Conservation (phyloP, 1,140 invertebrate genomes). For the Mamestra configurata region DNA sequence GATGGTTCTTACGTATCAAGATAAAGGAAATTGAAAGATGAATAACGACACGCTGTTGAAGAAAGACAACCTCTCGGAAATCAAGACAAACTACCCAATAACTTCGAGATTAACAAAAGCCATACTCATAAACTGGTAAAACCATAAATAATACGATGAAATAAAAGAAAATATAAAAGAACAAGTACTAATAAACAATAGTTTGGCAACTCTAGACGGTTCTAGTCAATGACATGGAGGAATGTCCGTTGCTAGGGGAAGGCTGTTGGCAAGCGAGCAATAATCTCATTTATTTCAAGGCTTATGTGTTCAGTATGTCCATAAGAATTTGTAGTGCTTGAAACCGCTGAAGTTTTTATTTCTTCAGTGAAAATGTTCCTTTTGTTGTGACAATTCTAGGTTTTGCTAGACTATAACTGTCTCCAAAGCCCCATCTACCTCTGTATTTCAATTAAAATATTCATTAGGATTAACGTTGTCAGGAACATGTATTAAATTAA, state of each 20-base stretch:
- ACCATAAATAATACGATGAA: constrained; percentile 28
- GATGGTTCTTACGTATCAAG: too few species aligned
- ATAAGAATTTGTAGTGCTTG: neutral
- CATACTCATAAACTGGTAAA: neutral
- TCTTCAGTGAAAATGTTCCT: too few species aligned
- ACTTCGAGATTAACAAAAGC: neutral
- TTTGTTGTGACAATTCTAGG: too few species aligned
- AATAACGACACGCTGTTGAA: neutral
- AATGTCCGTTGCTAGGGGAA: constrained; percentile 12
- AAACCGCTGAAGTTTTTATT: too few species aligned
- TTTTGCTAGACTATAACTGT: too few species aligned
- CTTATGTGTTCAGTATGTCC: neutral
- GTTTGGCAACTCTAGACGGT: neutral
- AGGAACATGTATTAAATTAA: neutral
- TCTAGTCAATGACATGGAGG: neutral
- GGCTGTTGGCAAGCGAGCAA: neutral
- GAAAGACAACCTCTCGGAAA: neutral
- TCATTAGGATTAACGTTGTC: neutral
- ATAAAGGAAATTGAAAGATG: too few species aligned
- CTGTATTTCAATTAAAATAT: too few species aligned
- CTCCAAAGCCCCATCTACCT: too few species aligned
- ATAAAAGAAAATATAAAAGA: constrained; percentile 11
- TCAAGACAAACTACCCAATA: neutral
- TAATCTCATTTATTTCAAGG: constrained; percentile 20
- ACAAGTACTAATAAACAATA: constrained; percentile 29